Evolutionary conservation across 2,888 invertebrate species (phyloP).

Genomic region (Eilema sororculum): DNA sequence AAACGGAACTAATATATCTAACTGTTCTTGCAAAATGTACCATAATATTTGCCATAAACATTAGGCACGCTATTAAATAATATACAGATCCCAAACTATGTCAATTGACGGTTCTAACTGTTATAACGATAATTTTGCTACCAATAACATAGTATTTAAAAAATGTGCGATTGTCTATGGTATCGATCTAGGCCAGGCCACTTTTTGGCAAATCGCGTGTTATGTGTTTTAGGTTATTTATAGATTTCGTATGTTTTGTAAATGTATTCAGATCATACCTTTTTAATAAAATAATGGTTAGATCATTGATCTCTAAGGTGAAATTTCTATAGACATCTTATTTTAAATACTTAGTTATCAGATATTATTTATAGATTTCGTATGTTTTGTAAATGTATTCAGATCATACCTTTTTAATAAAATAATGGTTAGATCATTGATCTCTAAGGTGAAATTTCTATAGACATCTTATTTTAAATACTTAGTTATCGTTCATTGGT

Average conservation of each 20-base stretch:
- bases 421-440: not conserved
- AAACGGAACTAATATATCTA: conserved; percentile 21
- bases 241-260: not conserved
- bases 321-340: not conserved
- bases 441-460: not conserved
- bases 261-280: not conserved
- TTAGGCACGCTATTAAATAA: conserved; percentile 25
- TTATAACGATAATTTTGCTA: conserved; percentile 23
- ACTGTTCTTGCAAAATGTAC: conserved; percentile 27
- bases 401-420: not conserved
- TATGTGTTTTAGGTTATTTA: not conserved
- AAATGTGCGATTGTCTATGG: conserved; percentile 24
- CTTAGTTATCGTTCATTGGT: too few relatives aligned
- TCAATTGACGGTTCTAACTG: conserved; percentile 32
- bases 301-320: not conserved
- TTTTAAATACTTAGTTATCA: too few relatives aligned
- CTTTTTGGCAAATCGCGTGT: not conserved
- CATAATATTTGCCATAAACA: conserved; percentile 15
- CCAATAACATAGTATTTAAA: conserved; percentile 23
- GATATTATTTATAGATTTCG: not conserved
- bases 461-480: too few relatives aligned
- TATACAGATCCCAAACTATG: conserved; percentile 28
- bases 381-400: not conserved
- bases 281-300: not conserved
- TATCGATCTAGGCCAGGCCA: conserved; percentile 12